Base-by-base conservation (phyloP, 2,797 vertebrate species). In the Myripristis jacobus region DNA sequence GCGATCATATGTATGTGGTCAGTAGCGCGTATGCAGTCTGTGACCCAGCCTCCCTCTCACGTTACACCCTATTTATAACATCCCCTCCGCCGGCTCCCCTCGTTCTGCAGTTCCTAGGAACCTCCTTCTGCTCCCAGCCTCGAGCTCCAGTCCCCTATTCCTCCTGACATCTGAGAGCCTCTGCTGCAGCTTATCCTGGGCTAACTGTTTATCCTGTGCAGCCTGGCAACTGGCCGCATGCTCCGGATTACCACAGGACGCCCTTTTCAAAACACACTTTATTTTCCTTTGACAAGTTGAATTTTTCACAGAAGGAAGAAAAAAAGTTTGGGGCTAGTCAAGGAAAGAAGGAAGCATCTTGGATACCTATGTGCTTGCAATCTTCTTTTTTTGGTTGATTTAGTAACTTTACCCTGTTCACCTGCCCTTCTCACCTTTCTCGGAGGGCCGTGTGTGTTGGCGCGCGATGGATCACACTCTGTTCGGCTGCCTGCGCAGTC, bases 41-140 rank as follows among this genome's bases (percentile, higher is more conserved):
- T 96, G 93, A 97, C 95, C 97, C 97, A 96, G 95, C 97, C 97
- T 97, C 96, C 96, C 89, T 96, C 97, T 99, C 97, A 97, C 94
- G 85, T 98, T 98, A 98, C 97, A 96, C 92, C 94, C 97, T 98
- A 98, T 98, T 99, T 99, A 98, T 99, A 98, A 96, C 96, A 94
- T 96, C 95, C 92, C 92, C 94, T 86, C 91, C 82, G 92, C 93
- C 74, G 91, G 94, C 95, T 95, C 95, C 95, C 95, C 94, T 90
- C 93, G 85, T 92, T 92, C 85, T 93, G 94, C 95, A 93, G 93
- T 92, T 95, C 94, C 91, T 89, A 92, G 92, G 95, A 96, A 96
- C 95, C 96, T 95, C 95, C 96, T 96, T 77, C 84, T 83, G 84
- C 88, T 95, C 94, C 94, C 93, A 94, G 94, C 93, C 92, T 92